Evolutionary conservation across 2,888 invertebrate species (phyloP), one percentile per base, ranked within the genome.

Genomic region (Troglohyphantes excavatus): DNA sequence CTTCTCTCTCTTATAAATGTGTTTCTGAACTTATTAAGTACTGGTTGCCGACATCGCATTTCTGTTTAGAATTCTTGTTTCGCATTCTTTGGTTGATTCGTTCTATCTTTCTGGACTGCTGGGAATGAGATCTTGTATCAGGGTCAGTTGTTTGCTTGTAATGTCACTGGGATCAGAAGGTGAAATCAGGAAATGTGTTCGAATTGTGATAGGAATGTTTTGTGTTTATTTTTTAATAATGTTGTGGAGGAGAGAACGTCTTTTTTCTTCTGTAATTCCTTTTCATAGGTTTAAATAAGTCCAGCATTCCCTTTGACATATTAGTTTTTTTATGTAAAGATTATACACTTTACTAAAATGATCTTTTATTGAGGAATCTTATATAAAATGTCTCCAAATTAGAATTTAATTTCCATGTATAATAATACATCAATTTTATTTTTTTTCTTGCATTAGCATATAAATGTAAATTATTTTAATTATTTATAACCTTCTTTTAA

Each of bases 21-120:
- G 43, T 75, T 67, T 67, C 26, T 23, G 19, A n/a, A 13, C 70
- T 65, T 72, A 79, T 78, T 86, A 72, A 72, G 79, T 72, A 63
- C 70, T 72, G 21, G 86, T 43, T 63, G 61, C 46, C 61, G 86
- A 86, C 86, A 79, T 86, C 86, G 63, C 86, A 79, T 33, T 79
- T 79, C 61, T 63, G 27, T 29, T 46, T 23, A 19, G 23, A 68
- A 59, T 75, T 59, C 43, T 70, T 59, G 53, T 5, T 11, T 84
- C 43, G 26, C 21, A 78, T 78, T 84, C 39, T 63, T 33, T 79
- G 23, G 63, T 53, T 19, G 17, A 65, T 63, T 78, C n/a, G 39
- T 29, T 46, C 11, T 46, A 46, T 78, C n/a, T 21, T 29, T 46
- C 11, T 46, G 67, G 19, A 33, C 7, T 67, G 29, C 27, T 43